These are phyloP conservation scores for Drosophila dunni DNA, from an alignment of 1,140 invertebrate species.

Conservation along the genomic window DNA sequence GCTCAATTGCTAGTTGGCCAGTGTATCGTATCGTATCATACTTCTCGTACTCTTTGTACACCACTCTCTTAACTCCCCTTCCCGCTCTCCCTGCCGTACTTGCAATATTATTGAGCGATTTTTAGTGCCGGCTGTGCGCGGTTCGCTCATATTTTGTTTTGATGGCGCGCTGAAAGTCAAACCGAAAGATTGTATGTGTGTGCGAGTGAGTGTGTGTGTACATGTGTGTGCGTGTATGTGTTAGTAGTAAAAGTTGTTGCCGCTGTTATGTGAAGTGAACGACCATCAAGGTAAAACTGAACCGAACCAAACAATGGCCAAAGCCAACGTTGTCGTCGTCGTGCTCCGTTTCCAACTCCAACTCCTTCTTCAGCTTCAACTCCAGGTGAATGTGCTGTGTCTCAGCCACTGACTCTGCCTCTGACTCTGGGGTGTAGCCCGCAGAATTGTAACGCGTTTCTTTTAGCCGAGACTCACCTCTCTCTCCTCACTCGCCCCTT, in stretches of 20 bases:
- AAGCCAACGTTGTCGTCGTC: constrained; percentile 55
- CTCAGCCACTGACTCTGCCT: constrained; percentile 31
- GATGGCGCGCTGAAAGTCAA: constrained; percentile 80
- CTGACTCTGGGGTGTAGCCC: constrained; percentile 70
- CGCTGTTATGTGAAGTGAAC: constrained; percentile 70
- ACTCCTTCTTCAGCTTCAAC: constrained; percentile 27
- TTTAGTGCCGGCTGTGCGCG: constrained; percentile 62
- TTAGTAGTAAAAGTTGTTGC: constrained; percentile 83
- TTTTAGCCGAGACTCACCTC: constrained; percentile 25
- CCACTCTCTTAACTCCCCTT: neutral
- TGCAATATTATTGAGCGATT: constrained; percentile 79
- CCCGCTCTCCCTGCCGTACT: neutral
- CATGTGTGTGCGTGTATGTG: constrained; percentile 47
- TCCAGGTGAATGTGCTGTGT: constrained; percentile 78
- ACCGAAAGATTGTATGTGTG: constrained; percentile 14
- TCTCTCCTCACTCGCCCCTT: neutral
- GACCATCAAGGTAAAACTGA: constrained; percentile 80
- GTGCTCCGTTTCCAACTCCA: constrained; percentile 45
- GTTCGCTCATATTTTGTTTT: constrained; percentile 79
- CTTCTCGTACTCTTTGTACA: neutral
- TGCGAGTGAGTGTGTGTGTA: constrained; percentile 10
- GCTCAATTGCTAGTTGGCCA: constrained; percentile 80
- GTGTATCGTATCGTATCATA: constrained; percentile 50
- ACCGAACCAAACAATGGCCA: constrained; percentile 68
- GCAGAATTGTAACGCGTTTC: constrained; percentile 80